Conservation (phyloP, 2,113 vertebrate genomes). For the Boleophthalmus pectinirostris region DNA sequence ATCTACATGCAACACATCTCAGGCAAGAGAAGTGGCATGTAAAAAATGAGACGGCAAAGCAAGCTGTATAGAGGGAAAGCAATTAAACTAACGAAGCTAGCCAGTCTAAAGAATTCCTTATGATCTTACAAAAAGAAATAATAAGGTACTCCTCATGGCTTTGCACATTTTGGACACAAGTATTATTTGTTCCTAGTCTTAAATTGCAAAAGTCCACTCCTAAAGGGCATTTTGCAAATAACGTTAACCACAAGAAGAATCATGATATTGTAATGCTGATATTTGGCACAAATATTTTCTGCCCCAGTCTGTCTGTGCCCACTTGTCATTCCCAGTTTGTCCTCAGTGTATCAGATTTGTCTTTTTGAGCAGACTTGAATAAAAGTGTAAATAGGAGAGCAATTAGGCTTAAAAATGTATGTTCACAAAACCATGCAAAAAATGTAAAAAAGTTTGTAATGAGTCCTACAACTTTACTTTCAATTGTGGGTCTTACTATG, state of each 20-base stretch:
- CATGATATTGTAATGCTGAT: neutral
- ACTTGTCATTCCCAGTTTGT: no score
- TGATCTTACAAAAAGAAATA: neutral
- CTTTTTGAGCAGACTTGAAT: no score
- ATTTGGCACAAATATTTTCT: no score
- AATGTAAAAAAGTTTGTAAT: no score
- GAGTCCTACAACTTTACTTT: no score
- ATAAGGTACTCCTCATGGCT: neutral
- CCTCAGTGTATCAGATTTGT: no score
- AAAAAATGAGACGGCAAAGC: neutral
- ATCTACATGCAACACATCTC: conserved; percentile 23
- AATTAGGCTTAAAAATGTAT: no score
- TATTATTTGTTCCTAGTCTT: neutral
- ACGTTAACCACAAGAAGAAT: neutral
- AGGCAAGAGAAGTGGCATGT: neutral
- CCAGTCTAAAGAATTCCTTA: neutral
- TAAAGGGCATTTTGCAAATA: conserved; percentile 37
- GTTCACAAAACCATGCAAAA: no score
- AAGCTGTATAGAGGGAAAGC: neutral
- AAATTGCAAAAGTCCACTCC: conserved; percentile 46
- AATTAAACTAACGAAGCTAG: neutral
- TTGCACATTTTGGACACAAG: neutral
- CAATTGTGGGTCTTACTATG: no score
- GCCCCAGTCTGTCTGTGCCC: no score
- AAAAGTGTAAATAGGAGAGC: no score